Evolutionary conservation across 2,113 vertebrate species (phyloP).

Genomic region (Cyprinodon tularosa): DNA sequence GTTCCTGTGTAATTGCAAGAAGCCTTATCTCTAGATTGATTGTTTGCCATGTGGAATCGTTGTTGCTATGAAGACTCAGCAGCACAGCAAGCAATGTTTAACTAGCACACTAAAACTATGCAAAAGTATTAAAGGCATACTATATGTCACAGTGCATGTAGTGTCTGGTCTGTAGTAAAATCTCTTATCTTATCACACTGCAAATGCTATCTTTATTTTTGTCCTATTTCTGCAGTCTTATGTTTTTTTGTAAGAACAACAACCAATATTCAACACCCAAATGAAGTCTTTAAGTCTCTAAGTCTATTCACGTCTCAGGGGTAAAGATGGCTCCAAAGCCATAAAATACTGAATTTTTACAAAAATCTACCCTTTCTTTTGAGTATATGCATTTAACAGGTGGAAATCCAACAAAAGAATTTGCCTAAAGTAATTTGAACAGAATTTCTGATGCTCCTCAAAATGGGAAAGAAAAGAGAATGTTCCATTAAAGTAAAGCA

Average conservation of each 20-base stretch:
- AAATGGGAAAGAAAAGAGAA: too few relatives aligned
- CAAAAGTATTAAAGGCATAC: not conserved
- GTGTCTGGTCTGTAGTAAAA: not conserved
- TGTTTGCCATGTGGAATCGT: constrained; percentile 35
- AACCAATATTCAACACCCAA: not conserved
- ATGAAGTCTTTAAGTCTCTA: too few relatives aligned
- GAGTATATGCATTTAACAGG: too few relatives aligned
- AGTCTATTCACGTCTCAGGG: not conserved
- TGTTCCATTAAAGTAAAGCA: too few relatives aligned
- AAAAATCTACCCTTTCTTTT: too few relatives aligned
- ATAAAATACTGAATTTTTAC: not conserved
- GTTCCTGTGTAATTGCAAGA: constrained; percentile 29
- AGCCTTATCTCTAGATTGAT: constrained; percentile 36
- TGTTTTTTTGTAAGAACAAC: not conserved
- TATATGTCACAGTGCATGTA: not conserved
- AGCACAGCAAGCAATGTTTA: constrained; percentile 28
- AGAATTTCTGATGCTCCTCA: not conserved
- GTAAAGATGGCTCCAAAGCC: not conserved
- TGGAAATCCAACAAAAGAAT: too few relatives aligned
- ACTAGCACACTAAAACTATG: constrained; percentile 1
- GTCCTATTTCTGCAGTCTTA: not conserved
- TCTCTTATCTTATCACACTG: not conserved
- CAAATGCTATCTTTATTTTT: not conserved
- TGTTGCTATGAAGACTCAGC: not conserved
- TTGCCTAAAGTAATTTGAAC: too few relatives aligned